Evolutionary conservation across 2,113 vertebrate genomes (phyloP).

Genomic region (Mus spicilegus): DNA sequence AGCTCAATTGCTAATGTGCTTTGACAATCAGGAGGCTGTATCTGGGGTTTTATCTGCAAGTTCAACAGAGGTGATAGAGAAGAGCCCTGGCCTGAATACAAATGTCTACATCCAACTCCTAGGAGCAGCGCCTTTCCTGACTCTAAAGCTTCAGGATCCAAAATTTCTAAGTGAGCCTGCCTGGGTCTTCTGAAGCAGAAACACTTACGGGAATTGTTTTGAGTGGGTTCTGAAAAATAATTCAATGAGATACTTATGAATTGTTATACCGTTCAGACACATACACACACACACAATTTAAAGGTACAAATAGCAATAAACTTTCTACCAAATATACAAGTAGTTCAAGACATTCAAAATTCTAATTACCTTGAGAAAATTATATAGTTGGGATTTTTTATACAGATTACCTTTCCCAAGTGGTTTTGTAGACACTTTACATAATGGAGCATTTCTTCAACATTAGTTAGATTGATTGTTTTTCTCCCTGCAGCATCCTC

Average conservation of each 20-base stretch:
- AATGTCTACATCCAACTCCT: constrained; percentile 36
- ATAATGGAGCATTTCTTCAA: constrained; percentile 63
- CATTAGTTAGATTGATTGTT: constrained; percentile 51
- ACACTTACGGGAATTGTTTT: background rate
- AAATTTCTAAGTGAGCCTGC: background rate
- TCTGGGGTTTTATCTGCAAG: constrained; percentile 60
- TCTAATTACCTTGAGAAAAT: constrained; percentile 63
- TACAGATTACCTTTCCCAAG: constrained; percentile 34
- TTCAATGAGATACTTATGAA: background rate
- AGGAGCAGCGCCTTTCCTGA: background rate
- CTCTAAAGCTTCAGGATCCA: constrained; percentile 18
- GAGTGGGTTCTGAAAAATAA: constrained; percentile 43
- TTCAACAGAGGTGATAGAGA: constrained; percentile 67
- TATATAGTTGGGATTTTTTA: constrained; percentile 50
- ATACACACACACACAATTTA: background rate
- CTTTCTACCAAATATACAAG: background rate
- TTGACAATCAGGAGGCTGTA: constrained; percentile 57
- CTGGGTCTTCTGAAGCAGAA: background rate
- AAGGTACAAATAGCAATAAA: background rate
- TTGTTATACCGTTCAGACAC: background rate
- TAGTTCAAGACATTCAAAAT: background rate
- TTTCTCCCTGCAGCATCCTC: constrained; percentile 43
- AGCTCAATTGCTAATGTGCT: constrained; percentile 73
- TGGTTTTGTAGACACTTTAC: constrained; percentile 45
- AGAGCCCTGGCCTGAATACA: constrained; percentile 59